phyloP scores from a whole-genome alignment of 2,113 vertebrate genomes.

The Oryzias woworae region DNA sequence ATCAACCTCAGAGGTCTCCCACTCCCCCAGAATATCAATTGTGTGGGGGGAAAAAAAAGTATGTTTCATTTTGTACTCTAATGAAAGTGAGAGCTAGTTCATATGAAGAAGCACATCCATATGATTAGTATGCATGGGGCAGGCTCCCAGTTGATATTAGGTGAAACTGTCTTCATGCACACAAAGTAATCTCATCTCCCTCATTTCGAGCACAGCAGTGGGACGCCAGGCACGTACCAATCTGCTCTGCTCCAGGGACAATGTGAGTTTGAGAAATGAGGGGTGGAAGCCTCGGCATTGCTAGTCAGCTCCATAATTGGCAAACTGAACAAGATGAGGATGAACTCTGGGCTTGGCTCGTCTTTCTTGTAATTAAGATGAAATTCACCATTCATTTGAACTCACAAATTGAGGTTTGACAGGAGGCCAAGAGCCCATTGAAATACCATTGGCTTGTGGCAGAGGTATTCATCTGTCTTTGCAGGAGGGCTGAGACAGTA shows the following conservation, averaged over 20 bases:
- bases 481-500: conserved; percentile 41
- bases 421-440: conserved; percentile 72
- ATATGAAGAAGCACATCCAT: conserved; percentile 41
- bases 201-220: conserved; percentile 58
- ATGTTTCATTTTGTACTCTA: conserved; percentile 56
- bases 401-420: conserved; percentile 75
- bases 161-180: conserved; percentile 60
- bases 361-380: conserved; percentile 74
- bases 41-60: conserved; percentile 17
- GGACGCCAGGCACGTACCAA: conserved; percentile 51
- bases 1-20: conserved; percentile 43
- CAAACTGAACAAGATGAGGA: conserved; percentile 66
- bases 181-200: conserved; percentile 68
- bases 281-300: conserved; percentile 48
- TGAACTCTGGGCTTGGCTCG: conserved; percentile 69
- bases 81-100: conserved; percentile 58
- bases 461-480: conserved; percentile 57
- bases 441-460: conserved; percentile 66
- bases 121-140: conserved; percentile 63
- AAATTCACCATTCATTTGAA: conserved; percentile 73
- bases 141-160: conserved; percentile 59
- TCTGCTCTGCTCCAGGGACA: conserved; percentile 72
- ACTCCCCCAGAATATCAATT: conserved; percentile 61
- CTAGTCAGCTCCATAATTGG: conserved; percentile 70
- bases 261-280: conserved; percentile 66